Conservation (phyloP, 2,888 invertebrate species). For the Dasysyrphus albostriatus region DNA sequence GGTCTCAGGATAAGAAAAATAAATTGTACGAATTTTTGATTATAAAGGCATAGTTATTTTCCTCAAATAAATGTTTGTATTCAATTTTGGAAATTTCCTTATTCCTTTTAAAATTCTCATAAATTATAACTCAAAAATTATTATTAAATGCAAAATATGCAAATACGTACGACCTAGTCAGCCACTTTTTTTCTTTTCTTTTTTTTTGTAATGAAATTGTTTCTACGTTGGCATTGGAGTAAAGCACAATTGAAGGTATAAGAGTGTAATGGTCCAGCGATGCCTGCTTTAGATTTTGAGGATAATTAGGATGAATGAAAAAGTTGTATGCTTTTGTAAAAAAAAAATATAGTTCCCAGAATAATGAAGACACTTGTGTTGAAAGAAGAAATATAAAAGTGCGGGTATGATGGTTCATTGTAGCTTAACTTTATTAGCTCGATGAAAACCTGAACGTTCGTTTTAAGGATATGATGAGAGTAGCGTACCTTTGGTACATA, state of each 20-base stretch:
- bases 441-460: neutral
- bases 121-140: too few relatives aligned
- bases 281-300: conserved; percentile 45
- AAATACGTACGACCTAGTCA: neutral
- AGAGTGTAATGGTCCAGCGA: conserved; percentile 44
- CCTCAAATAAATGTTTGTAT: too few relatives aligned
- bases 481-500: neutral
- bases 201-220: neutral
- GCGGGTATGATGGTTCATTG: conserved; percentile 9
- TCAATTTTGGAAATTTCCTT: too few relatives aligned
- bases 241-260: conserved; percentile 7
- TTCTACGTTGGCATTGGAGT: neutral
- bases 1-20: too few relatives aligned
- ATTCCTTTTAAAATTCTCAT: too few relatives aligned
- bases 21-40: too few relatives aligned
- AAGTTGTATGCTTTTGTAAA: conserved; percentile 42
- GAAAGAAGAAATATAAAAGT: neutral
- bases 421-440: conserved; percentile 8
- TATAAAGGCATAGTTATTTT: too few relatives aligned
- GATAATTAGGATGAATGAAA: conserved; percentile 63
- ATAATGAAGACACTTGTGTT: conserved; percentile 53
- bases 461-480: neutral
- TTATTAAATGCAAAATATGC: too few relatives aligned
- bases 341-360: conserved; percentile 16
- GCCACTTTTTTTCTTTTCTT: neutral